These are phyloP conservation scores for Oryctes rhinoceros DNA, from an alignment of 1,140 invertebrate genomes.

Conservation along the genomic window DNA sequence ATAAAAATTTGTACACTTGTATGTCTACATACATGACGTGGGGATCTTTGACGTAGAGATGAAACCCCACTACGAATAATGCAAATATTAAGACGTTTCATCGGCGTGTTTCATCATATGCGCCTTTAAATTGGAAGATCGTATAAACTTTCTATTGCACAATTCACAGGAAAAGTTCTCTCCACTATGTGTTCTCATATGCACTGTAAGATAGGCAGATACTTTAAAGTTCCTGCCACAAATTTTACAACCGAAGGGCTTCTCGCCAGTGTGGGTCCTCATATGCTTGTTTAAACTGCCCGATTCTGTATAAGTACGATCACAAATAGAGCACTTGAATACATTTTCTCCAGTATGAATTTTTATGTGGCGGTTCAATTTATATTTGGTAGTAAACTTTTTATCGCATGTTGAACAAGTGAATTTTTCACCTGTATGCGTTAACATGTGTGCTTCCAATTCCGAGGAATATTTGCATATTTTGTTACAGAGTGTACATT, in stretches of 20 bases:
- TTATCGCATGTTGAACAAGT: constrained; percentile 56
- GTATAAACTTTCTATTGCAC: constrained; percentile 41
- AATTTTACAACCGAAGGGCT: constrained; percentile 78
- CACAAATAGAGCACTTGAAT: constrained; percentile 62
- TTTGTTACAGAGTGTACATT: constrained; percentile 69
- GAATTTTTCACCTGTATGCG: constrained; percentile 62
- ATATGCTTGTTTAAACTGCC: constrained; percentile 54
- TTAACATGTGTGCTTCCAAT: constrained; percentile 78
- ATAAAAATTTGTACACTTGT: constrained; percentile 43
- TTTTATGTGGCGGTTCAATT: constrained; percentile 35
- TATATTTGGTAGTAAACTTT: constrained; percentile 43
- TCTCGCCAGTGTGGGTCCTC: constrained; percentile 62
- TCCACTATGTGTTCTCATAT: too few relatives aligned
- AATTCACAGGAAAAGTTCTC: too few relatives aligned
- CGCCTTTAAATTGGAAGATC: constrained; percentile 64
- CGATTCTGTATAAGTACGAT: constrained; percentile 58
- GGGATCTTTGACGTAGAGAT: constrained; percentile 45
- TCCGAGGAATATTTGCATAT: constrained; percentile 81
- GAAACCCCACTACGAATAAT: constrained; percentile 59
- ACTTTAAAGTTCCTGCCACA: constrained; percentile 73
- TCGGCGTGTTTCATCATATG: constrained; percentile 79
- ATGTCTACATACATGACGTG: constrained; percentile 46
- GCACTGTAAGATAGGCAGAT: too few relatives aligned
- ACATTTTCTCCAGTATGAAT: constrained; percentile 43
- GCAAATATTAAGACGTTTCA: constrained; percentile 69